phyloP scores from a whole-genome alignment of 2,113 vertebrate genomes.

The Camelus bactrianus region DNA sequence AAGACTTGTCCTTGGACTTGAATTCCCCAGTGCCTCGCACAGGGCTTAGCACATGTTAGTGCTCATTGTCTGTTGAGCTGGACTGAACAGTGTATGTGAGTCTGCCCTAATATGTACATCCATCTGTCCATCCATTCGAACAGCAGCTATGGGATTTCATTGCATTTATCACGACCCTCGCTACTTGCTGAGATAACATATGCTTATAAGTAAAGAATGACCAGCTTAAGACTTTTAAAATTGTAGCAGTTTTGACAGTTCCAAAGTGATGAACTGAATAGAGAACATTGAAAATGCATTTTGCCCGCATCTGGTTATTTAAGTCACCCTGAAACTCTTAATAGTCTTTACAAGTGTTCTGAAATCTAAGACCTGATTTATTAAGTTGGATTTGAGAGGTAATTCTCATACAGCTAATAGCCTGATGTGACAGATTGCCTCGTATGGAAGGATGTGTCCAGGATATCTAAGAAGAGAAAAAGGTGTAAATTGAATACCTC shows the following conservation, averaged over 20 bases:
- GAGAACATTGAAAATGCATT: constrained; percentile 55
- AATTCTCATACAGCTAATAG: constrained; percentile 62
- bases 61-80: neutral
- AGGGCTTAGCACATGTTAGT: neutral
- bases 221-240: constrained; percentile 55
- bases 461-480: neutral
- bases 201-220: constrained; percentile 41
- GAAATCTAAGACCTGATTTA: constrained; percentile 65
- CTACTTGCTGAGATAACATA: constrained; percentile 26
- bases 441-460: constrained; percentile 30
- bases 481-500: neutral
- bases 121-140: neutral
- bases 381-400: constrained; percentile 66
- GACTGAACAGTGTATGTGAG: neutral
- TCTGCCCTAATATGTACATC: neutral
- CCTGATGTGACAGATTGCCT: constrained; percentile 53
- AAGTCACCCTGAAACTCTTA: constrained; percentile 50
- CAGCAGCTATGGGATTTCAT: neutral
- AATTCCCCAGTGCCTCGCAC: neutral
- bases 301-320: constrained; percentile 48
- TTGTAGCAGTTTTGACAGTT: constrained; percentile 29
- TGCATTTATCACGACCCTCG: neutral
- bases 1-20: neutral
- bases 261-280: constrained; percentile 51
- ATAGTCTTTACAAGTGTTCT: constrained; percentile 54